Percentiles rank a stretch among this genome's conserved stretches.
Evolutionary conservation across 2,888 invertebrate species (phyloP).

Genomic region (Apamea monoglypha): DNA sequence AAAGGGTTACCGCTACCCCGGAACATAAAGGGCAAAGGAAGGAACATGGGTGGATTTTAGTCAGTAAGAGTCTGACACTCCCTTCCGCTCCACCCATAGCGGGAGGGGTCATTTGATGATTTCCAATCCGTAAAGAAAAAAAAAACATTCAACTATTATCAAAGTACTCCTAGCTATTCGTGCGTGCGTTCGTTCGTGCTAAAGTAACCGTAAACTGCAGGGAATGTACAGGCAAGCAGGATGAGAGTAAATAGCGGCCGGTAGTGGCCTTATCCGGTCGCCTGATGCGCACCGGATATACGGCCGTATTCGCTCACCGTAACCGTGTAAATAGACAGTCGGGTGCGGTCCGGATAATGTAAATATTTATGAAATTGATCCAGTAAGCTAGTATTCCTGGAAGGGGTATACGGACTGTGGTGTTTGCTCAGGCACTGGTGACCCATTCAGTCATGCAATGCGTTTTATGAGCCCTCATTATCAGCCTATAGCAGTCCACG

Average conservation of each 20-base stretch:
- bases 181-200: neutral
- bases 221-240: constrained; percentile 23
- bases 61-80: too few relatives aligned
- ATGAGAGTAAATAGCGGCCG: constrained; percentile 37
- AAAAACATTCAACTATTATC: neutral
- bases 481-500: too few relatives aligned
- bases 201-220: neutral
- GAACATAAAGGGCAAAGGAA: too few relatives aligned
- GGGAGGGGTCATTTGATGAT: too few relatives aligned
- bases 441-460: neutral
- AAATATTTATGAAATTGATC: constrained; percentile 48
- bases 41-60: too few relatives aligned
- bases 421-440: neutral
- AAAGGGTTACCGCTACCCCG: too few relatives aligned
- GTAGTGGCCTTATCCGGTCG: constrained; percentile 35
- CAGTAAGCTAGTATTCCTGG: neutral
- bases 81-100: too few relatives aligned
- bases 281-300: constrained; percentile 26
- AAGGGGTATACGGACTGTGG: neutral
- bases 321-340: constrained; percentile 40
- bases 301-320: constrained; percentile 32
- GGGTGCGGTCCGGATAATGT: constrained; percentile 40
- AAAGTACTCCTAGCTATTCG: neutral
- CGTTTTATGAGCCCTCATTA: neutral
- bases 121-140: too few relatives aligned